These are phyloP conservation scores for Acropora yongei DNA, from an alignment of 64 coral and sea anemone genomes.

Conservation along the genomic window DNA sequence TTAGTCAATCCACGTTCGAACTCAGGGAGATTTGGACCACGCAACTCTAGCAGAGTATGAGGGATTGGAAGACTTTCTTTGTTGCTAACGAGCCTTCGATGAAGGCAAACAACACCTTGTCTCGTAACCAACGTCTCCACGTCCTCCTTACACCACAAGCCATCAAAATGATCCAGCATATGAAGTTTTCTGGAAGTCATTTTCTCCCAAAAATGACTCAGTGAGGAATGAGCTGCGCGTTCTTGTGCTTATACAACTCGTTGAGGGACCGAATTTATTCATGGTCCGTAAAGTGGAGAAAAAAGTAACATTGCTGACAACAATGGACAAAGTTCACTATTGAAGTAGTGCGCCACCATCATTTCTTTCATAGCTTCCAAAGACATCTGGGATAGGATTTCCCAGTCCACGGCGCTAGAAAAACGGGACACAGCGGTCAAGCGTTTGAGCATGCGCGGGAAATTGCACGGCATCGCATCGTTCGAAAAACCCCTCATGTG, in stretches of 20 bases:
- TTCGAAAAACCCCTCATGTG: too few species aligned
- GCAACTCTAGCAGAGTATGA: conserved; percentile 72
- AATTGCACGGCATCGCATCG: too few species aligned
- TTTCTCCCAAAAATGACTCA: neutral
- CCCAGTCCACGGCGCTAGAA: too few species aligned
- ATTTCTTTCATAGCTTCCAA: too few species aligned
- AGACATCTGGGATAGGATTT: too few species aligned
- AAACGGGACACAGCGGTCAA: too few species aligned
- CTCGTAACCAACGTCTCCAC: conserved; percentile 70
- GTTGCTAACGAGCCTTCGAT: conserved; percentile 88
- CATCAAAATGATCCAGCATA: conserved; percentile 91
- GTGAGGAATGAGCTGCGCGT: too few species aligned
- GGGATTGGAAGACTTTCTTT: conserved; percentile 66
- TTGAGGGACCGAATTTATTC: neutral
- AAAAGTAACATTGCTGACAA: too few species aligned
- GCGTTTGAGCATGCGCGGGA: too few species aligned
- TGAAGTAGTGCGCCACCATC: too few species aligned
- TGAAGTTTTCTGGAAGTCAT: conserved; percentile 53
- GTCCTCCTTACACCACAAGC: conserved; percentile 82
- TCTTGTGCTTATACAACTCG: neutral
- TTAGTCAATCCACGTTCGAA: conserved; percentile 76
- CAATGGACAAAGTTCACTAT: too few species aligned
- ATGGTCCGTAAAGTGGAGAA: too few species aligned
- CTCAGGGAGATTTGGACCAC: conserved; percentile 78
- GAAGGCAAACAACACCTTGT: conserved; percentile 83